Conservation (phyloP, 2,888 invertebrate species). For the Selenia dentaria region DNA sequence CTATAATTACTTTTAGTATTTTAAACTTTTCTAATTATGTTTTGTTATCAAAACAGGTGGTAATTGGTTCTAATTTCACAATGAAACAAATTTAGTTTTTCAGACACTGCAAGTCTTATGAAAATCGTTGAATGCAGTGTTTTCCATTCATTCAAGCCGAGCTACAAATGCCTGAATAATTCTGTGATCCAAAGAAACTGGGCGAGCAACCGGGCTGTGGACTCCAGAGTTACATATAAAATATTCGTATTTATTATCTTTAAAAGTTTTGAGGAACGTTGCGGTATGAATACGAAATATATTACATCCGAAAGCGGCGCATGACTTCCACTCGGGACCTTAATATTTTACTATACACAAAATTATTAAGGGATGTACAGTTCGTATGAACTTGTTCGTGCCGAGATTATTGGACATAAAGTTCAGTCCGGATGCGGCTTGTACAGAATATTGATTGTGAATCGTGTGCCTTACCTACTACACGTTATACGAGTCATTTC, state of each 20-base stretch:
- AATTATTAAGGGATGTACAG: slow-evolving; percentile 13
- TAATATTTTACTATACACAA: slow-evolving; percentile 22
- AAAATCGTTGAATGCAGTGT: neutral
- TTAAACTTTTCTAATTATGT: neutral
- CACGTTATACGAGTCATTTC: too few relatives aligned
- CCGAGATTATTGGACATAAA: slow-evolving; percentile 8
- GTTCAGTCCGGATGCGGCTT: slow-evolving; percentile 2
- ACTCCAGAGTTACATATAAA: slow-evolving; percentile 10
- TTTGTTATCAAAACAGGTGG: neutral
- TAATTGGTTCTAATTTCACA: neutral
- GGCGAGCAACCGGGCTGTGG: neutral
- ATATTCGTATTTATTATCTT: slow-evolving; percentile 24
- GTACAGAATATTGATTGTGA: slow-evolving; percentile 4
- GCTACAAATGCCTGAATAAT: slow-evolving; percentile 1
- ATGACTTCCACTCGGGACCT: slow-evolving; percentile 11
- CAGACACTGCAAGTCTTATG: neutral
- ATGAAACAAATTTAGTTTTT: neutral
- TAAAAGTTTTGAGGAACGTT: slow-evolving; percentile 24
- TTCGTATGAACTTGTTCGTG: slow-evolving; percentile 4
- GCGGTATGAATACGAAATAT: slow-evolving; percentile 23
- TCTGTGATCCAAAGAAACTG: slow-evolving; percentile 5
- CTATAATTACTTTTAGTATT: neutral
- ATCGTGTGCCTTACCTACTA: neutral
- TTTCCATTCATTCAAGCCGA: neutral
- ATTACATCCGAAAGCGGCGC: slow-evolving; percentile 5